Base-by-base conservation (phyloP, 2,797 vertebrate species). In the Enteromius paludinosus region DNA sequence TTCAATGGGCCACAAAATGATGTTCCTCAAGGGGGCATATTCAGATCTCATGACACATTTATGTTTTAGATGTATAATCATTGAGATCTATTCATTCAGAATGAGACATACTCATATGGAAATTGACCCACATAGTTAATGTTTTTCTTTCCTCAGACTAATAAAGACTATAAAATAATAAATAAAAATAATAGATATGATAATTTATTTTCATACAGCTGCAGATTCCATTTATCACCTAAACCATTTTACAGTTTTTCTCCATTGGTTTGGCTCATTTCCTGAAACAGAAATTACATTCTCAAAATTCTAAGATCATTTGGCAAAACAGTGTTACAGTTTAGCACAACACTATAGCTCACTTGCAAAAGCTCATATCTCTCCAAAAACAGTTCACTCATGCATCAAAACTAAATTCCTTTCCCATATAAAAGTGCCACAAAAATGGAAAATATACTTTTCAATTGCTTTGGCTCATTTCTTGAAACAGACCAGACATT, bases 1-100 rank as follows among this genome's bases (percentile, higher is more conserved):
- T 54, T 54, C 71, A 54, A 35, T 35, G 30, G 71, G 49, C 47
- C 71, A 54, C 47, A 54, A 54, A 54, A 54, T 54, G 30, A 30
- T 54, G 30, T 54, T 54, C 30, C 49, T 73, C 71, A 35, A 73
- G 30, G 30, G 71, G 28, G 1, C 20, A 35, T 12, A 54, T 15
- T 73, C 49, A 73, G 35, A 35, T 54, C 71, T 38, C 71, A 54
- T 6, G 18, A 38, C 5, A 11, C 0, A 5, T 71, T 49, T 12
- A 30, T 30, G 47, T 54, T 73, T 73, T 23, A 73, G 30, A 20
- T 52, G 6, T 15, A 73, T n/a, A 54, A 54, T 73, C 6, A 35
- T 38, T 73, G 5, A 73, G 4, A 54, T 73, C 3, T 52, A 9
- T n/a, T 35, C 10, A n/a, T 54, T 35, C 49, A 14, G 49, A 70